phyloP scores from a whole-genome alignment of 2,113 vertebrate genomes.

The Pterocles gutturalis region DNA sequence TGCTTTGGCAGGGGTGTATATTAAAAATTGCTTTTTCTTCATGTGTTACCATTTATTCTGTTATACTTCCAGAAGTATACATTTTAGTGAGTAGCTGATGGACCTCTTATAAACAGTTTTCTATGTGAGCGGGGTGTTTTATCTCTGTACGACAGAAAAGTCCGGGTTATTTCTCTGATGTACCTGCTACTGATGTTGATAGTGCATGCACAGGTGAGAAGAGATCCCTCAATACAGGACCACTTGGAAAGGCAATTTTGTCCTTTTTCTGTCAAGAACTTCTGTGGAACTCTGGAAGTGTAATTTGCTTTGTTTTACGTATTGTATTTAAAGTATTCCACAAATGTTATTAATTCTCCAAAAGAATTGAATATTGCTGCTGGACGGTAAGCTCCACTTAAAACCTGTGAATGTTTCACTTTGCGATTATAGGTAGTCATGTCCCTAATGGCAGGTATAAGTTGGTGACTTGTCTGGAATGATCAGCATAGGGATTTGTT shows the following conservation, averaged over 20 bases:
- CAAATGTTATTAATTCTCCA: slow-evolving; percentile 3
- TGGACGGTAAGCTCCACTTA: slow-evolving; percentile 45
- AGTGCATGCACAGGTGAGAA: background rate
- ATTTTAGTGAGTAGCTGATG: background rate
- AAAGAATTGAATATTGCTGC: slow-evolving; percentile 47
- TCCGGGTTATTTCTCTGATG: background rate
- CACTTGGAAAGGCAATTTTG: slow-evolving; percentile 25
- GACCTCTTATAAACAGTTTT: background rate
- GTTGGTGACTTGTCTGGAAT: slow-evolving; percentile 35
- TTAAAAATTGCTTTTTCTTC: background rate
- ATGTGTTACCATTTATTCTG: background rate
- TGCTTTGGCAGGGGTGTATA: background rate
- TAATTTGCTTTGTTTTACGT: slow-evolving; percentile 32
- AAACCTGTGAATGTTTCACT: slow-evolving; percentile 54
- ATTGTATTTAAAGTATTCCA: slow-evolving; percentile 27
- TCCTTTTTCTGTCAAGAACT: background rate
- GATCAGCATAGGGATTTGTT: slow-evolving; percentile 36
- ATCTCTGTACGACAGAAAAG: background rate
- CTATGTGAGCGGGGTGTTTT: background rate
- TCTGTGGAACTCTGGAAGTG: slow-evolving; percentile 24
- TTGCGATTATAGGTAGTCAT: background rate
- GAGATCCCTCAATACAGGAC: background rate
- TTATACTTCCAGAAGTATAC: background rate
- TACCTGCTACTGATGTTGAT: background rate
- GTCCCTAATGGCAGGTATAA: background rate